A percentile compares a stretch with the other conserved stretches of the same genome.
phyloP scores from a whole-genome alignment of 92 coral and sea anemone genomes.

The Heteractis magnifica region DNA sequence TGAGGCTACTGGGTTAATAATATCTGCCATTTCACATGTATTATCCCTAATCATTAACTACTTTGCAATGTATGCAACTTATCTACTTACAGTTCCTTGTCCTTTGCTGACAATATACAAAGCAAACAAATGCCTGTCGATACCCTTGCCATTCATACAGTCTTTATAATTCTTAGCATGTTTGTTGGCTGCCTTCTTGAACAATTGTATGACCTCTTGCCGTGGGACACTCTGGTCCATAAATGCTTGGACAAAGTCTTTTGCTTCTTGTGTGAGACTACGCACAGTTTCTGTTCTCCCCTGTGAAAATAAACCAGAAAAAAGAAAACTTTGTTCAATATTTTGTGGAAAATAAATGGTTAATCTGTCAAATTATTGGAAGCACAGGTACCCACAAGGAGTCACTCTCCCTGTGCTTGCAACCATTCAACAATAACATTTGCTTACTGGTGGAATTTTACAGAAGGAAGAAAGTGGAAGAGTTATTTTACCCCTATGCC shows the following conservation, averaged over 20 bases:
- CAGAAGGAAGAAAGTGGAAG: too few relatives aligned
- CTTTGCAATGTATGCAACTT: slow-evolving; percentile 22
- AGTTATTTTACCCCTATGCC: too few relatives aligned
- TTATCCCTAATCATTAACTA: background rate
- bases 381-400: too few relatives aligned
- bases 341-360: too few relatives aligned
- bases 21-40: background rate
- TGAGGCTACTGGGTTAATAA: too few relatives aligned
- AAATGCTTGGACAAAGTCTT: slow-evolving; percentile 78
- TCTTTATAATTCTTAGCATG: slow-evolving; percentile 92
- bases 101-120: slow-evolving; percentile 91
- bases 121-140: slow-evolving; percentile 94
- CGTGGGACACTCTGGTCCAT: slow-evolving; percentile 47
- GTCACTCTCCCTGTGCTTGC: too few relatives aligned
- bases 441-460: too few relatives aligned
- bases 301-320: slow-evolving; percentile 8
- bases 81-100: slow-evolving; percentile 92
- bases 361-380: too few relatives aligned
- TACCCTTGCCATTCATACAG: slow-evolving; percentile 96
- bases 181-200: slow-evolving; percentile 58
- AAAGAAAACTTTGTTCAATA: too few relatives aligned
- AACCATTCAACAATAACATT: too few relatives aligned
- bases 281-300: slow-evolving; percentile 99
- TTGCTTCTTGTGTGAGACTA: slow-evolving; percentile 74
- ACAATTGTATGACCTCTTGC: slow-evolving; percentile 57